phyloP scores from a whole-genome alignment of 2,113 vertebrate species.

The pig (Sus scrofa) region DNA sequence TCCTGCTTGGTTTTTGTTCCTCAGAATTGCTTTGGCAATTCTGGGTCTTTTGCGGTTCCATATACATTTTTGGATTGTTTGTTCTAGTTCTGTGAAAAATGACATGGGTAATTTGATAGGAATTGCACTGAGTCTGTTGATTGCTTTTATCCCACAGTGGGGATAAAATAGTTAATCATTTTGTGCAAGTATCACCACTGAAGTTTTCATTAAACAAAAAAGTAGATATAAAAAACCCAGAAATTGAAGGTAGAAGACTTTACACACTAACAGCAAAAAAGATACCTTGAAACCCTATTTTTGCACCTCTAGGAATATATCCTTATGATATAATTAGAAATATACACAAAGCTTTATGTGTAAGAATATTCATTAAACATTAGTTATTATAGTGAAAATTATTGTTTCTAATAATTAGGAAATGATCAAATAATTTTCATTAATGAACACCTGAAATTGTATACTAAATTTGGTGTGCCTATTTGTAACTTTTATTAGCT shows the following conservation, averaged over 20 bases:
- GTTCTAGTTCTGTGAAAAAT: too few relatives aligned
- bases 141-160: too few relatives aligned
- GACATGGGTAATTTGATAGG: too few relatives aligned
- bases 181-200: neutral
- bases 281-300: neutral
- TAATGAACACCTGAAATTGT: neutral
- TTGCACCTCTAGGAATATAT: neutral
- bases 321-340: neutral
- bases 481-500: neutral
- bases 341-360: constrained; percentile 4
- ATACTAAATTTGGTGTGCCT: neutral
- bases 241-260: neutral
- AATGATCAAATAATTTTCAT: constrained; percentile 10
- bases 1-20: too few relatives aligned
- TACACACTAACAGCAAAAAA: neutral
- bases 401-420: constrained; percentile 16
- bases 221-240: neutral
- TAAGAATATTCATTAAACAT: neutral
- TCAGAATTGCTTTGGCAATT: too few relatives aligned
- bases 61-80: too few relatives aligned
- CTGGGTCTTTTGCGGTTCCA: too few relatives aligned
- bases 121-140: too few relatives aligned
- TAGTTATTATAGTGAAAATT: neutral
- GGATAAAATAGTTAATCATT: constrained; percentile 3
- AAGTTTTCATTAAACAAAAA: constrained; percentile 29